phyloP scores from a whole-genome alignment of 2,113 vertebrate genomes.

The Alethe diademata region DNA sequence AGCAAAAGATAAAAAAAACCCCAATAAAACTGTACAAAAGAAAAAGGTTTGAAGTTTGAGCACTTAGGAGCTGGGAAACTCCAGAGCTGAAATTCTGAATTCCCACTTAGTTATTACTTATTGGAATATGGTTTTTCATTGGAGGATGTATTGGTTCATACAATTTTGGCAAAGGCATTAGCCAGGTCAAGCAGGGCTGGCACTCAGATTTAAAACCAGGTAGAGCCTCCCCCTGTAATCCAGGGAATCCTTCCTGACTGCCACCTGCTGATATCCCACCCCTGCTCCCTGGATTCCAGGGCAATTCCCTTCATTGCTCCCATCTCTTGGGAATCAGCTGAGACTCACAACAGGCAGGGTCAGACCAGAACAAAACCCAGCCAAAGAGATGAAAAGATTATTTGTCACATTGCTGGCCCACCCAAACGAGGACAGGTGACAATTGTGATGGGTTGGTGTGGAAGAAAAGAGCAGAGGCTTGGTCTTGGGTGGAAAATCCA shows the following conservation, averaged over 20 bases:
- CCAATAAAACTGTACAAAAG: background rate
- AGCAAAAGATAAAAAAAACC: background rate
- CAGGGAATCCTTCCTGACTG: background rate
- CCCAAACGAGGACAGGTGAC: too few relatives aligned
- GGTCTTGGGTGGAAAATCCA: too few relatives aligned
- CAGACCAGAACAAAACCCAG: background rate
- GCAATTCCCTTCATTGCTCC: background rate
- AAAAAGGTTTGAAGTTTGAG: background rate
- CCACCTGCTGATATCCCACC: background rate
- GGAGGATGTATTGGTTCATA: accelerated
- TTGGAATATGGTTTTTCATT: background rate
- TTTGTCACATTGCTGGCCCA: background rate
- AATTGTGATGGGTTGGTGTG: too few relatives aligned
- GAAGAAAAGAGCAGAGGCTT: too few relatives aligned
- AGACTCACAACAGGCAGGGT: background rate
- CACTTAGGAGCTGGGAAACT: background rate
- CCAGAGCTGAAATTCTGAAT: background rate
- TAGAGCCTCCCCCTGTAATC: background rate
- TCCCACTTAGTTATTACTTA: background rate
- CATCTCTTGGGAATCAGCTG: background rate
- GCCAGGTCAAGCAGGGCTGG: background rate
- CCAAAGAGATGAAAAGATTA: background rate
- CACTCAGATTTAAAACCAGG: background rate
- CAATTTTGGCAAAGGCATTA: background rate
- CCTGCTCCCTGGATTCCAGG: background rate